Evolutionary conservation across 2,797 vertebrate species (phyloP).

Genomic region (Sebastes baramenuke): DNA sequence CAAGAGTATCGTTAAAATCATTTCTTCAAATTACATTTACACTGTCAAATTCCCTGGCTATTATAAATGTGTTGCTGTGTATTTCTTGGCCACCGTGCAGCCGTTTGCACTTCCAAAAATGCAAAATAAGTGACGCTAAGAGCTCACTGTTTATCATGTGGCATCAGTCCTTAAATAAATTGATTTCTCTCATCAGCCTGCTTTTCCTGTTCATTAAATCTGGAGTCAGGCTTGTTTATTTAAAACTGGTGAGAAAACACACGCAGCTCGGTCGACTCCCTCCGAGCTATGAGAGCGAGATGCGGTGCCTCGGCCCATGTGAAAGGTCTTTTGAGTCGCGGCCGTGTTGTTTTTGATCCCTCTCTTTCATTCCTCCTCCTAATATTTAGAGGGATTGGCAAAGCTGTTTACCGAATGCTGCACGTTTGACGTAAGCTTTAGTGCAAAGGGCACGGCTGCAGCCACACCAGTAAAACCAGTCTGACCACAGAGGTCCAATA

Average conservation of each 20-base stretch:
- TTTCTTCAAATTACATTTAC: background rate
- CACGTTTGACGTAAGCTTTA: constrained; percentile 32
- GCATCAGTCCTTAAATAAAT: constrained; percentile 36
- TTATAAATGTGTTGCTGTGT: constrained; percentile 3
- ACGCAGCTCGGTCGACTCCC: constrained; percentile 16
- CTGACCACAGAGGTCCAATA: constrained; percentile 19
- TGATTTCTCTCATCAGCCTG: constrained; percentile 52
- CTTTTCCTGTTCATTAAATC: constrained; percentile 58
- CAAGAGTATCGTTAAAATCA: background rate
- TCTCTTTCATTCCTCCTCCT: constrained; percentile 42
- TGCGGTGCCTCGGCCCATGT: background rate
- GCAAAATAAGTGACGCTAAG: constrained; percentile 2
- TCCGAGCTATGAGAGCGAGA: constrained; percentile 3
- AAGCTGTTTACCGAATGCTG: constrained; percentile 38
- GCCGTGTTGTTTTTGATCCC: constrained; percentile 17
- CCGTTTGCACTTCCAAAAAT: constrained; percentile 15
- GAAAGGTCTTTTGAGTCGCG: constrained; percentile 38
- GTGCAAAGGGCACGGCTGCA: constrained; percentile 20
- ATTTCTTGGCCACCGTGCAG: background rate
- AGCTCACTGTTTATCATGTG: constrained; percentile 40
- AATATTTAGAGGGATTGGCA: constrained; percentile 45
- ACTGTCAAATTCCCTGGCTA: background rate
- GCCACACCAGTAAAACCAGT: constrained; percentile 44
- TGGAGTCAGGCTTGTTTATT: constrained; percentile 49
- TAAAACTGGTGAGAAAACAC: constrained; percentile 51